phyloP scores from a whole-genome alignment of 1,140 invertebrate genomes.

The Geopemphigus sp. region DNA sequence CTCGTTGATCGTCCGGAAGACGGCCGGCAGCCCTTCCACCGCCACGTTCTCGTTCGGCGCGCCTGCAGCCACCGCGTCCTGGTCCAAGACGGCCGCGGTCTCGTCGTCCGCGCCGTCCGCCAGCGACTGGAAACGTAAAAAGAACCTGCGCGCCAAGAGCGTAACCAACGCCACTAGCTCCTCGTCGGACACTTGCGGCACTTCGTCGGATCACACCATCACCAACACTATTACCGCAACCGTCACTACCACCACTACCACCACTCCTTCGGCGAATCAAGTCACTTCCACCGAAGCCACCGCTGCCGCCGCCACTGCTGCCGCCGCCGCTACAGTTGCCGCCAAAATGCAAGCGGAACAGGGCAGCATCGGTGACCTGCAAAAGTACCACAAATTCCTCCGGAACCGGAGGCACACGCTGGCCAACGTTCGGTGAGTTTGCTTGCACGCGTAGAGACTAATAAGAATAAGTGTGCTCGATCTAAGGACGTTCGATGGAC shows the following conservation, averaged over 20 bases:
- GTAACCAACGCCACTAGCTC: conserved; percentile 55
- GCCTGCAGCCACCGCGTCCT: neutral
- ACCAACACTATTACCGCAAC: too few relatives aligned
- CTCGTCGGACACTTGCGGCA: conserved; percentile 56
- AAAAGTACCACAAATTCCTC: conserved; percentile 81
- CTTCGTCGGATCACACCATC: too few relatives aligned
- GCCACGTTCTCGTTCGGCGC: conserved; percentile 6
- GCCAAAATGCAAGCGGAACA: conserved; percentile 83
- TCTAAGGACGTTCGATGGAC: too few relatives aligned
- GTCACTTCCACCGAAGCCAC: too few relatives aligned
- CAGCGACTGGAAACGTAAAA: conserved; percentile 51
- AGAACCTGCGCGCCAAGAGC: conserved; percentile 57
- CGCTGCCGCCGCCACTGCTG: conserved; percentile 53
- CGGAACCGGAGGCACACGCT: conserved; percentile 79
- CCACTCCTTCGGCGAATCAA: too few relatives aligned
- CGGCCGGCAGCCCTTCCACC: conserved; percentile 39
- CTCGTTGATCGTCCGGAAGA: conserved; percentile 50
- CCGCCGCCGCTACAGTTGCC: conserved; percentile 54
- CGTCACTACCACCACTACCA: too few relatives aligned
- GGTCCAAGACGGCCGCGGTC: conserved; percentile 22
- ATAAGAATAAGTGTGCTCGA: too few relatives aligned
- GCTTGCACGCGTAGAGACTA: conserved; percentile 48
- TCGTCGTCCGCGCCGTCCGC: neutral
- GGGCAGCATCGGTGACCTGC: conserved; percentile 79
- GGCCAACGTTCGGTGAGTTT: conserved; percentile 80